Evolutionary conservation across 2,797 vertebrate genomes (phyloP), one percentile per base, ranked within the genome.

Genomic region (Sebastes matsubarae): DNA sequence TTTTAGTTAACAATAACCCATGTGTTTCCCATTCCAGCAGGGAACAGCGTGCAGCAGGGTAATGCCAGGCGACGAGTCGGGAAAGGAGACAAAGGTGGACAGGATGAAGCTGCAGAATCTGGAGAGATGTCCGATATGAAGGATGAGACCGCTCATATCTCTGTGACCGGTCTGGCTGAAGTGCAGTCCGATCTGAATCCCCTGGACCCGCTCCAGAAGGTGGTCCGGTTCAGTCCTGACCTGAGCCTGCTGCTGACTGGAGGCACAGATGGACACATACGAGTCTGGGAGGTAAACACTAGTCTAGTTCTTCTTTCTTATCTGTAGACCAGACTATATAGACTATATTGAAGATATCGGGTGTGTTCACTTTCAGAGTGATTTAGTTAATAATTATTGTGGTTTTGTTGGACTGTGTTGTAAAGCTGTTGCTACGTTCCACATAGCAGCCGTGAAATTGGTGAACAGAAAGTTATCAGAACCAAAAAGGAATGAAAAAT

Each of bases 271-370:
- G 98, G 98, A 83, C 95, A 94, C 85, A 57, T 99, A 27, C 93
- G 98, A 38, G 93, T 97, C 70, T 99, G 98, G 98, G 97, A 99
- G 98, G 98, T 98, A 89, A 92, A 66, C 20, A 6, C 22, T 20
- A 6, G 36, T 22, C 11, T 6, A 0, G 3, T 60, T 24, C 2
- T 77, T 25, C 3, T 50, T 66, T 55, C 46, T 50, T 50, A 8
- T 50, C 7, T 50, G 0, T 18, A 46, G 42, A 46, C 16, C 6
- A 18, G 42, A 25, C 25, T 25, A 25, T 25, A 25, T 25, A 13
- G 42, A 46, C 0, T 46, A 1, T 46, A 46, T 46, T 46, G 42
- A 46, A 46, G 42, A 46, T 16, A 16, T 46, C 0, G 42, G 14
- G 14, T 46, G 16, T 38, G 36, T 38, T 46, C 42, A 46, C 42